Conservation (phyloP, 2,113 vertebrate species). For the Leucosticte australis region DNA sequence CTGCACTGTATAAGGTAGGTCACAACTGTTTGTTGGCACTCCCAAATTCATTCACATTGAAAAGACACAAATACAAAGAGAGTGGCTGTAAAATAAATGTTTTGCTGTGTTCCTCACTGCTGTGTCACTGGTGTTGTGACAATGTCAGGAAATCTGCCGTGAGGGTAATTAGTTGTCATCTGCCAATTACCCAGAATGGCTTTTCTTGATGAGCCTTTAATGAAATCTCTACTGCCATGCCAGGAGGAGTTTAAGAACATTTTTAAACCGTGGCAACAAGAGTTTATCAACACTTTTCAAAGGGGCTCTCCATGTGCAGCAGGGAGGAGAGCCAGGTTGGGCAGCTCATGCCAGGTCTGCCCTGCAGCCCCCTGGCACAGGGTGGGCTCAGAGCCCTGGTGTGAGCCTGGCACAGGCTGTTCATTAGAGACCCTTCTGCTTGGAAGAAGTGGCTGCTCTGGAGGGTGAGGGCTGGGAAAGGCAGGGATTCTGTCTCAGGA, state of each 20-base stretch:
- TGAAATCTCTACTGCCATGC: neutral
- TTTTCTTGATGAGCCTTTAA: slow-evolving; percentile 11
- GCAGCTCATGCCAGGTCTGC: neutral
- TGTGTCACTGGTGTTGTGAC: neutral
- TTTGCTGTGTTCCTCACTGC: neutral
- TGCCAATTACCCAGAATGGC: neutral
- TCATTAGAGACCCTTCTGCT: neutral
- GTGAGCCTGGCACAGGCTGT: neutral
- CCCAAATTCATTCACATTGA: neutral
- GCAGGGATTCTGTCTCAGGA: neutral
- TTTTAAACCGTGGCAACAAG: neutral
- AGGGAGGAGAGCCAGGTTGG: neutral
- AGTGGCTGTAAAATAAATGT: neutral
- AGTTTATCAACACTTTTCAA: neutral
- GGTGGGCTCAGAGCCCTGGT: neutral
- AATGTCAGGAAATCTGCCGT: neutral
- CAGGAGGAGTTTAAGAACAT: neutral
- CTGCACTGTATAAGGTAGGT: slow-evolving; percentile 93
- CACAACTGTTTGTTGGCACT: neutral
- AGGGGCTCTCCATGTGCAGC: neutral
- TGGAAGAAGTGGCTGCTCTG: neutral
- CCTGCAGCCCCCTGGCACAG: neutral
- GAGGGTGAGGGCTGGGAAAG: neutral
- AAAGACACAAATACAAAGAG: neutral
- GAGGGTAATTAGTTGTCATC: neutral